Percentiles rank a stretch among this genome's conserved stretches.
These are phyloP conservation scores for Campylomormyrus tamandua DNA, from an alignment of 2,113 vertebrate genomes.

Conservation along the genomic window DNA sequence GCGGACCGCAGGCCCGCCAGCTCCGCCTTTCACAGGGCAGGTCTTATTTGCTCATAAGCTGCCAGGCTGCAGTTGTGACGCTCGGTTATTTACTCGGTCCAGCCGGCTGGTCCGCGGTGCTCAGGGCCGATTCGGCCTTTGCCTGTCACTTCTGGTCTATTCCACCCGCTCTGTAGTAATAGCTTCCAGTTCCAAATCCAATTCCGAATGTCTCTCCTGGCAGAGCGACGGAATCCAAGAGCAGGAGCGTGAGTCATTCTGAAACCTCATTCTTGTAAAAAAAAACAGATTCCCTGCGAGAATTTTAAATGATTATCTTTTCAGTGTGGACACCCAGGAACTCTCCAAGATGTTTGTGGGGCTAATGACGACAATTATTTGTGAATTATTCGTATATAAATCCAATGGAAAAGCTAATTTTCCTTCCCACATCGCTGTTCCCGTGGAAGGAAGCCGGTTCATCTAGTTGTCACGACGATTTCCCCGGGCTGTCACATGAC, in stretches of 20 bases:
- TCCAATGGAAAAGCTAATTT: background rate
- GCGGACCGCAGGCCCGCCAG: background rate
- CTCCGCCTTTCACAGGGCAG: background rate
- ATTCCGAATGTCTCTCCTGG: conserved; percentile 12
- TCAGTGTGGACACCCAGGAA: background rate
- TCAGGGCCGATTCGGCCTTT: background rate
- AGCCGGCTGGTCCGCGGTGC: background rate
- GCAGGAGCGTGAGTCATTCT: background rate
- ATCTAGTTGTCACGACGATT: background rate
- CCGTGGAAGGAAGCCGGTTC: background rate
- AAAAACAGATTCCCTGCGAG: conserved; percentile 10
- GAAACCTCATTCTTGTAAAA: background rate
- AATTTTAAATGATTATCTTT: background rate
- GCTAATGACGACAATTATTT: background rate
- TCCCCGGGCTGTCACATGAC: background rate
- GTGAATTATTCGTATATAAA: background rate
- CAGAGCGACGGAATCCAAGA: background rate
- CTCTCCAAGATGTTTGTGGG: background rate
- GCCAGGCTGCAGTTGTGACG: conserved; percentile 21
- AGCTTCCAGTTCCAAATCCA: conserved; percentile 20
- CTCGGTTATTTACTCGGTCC: conserved; percentile 29
- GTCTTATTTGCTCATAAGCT: conserved; percentile 27
- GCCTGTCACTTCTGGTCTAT: conserved; percentile 31
- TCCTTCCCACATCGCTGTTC: background rate
- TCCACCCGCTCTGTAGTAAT: conserved; percentile 3